Evolutionary conservation across 2,888 invertebrate genomes (phyloP).

Genomic region (Aphrophora alni): DNA sequence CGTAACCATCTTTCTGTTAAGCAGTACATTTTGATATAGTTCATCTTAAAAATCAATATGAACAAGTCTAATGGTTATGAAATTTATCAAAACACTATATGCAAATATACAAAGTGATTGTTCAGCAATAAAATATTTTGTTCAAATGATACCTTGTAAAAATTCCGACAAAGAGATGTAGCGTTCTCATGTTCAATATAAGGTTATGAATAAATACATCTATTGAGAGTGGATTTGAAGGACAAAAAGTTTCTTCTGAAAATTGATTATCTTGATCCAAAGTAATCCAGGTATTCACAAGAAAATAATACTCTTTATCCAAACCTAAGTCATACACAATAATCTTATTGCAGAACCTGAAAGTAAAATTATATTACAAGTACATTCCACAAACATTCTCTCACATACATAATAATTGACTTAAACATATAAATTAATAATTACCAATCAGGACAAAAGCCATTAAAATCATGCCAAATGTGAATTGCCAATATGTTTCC

Average conservation of each 20-base stretch:
- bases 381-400: too few relatives aligned
- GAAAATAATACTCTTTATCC: background rate
- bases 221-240: background rate
- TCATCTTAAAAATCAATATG: too few relatives aligned
- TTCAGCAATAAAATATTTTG: too few relatives aligned
- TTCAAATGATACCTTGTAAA: background rate
- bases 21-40: too few relatives aligned
- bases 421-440: too few relatives aligned
- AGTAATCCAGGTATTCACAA: background rate
- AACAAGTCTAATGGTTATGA: too few relatives aligned
- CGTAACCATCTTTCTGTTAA: too few relatives aligned
- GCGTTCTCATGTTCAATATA: background rate
- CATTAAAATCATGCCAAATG: background rate
- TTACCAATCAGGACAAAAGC: background rate
- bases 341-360: background rate
- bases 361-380: background rate
- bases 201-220: background rate
- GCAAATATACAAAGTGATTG: too few relatives aligned
- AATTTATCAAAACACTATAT: too few relatives aligned
- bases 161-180: background rate
- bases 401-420: too few relatives aligned
- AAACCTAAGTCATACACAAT: background rate
- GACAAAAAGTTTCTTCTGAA: background rate
- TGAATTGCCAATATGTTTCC: background rate
- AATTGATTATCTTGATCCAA: background rate